A percentile compares a stretch with the other conserved stretches of the same genome.
Evolutionary conservation across 2,888 invertebrate genomes (phyloP).

Genomic region (Lepas anatifera): DNA sequence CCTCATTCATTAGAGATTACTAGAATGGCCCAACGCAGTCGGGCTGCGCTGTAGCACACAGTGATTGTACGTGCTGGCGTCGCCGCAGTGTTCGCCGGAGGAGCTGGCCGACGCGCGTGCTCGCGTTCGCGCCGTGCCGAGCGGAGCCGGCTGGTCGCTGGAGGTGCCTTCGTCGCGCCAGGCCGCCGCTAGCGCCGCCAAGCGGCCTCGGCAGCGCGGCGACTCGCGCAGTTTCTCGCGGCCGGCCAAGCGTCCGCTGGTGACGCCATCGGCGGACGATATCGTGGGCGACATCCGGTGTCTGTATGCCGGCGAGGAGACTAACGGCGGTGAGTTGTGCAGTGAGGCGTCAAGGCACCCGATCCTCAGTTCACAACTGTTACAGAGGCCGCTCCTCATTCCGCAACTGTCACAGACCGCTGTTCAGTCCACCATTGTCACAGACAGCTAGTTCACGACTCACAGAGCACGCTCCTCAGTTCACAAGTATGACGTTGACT

Average conservation of each 20-base stretch:
- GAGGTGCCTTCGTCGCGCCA: background rate
- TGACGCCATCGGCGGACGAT: background rate
- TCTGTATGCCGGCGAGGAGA: background rate
- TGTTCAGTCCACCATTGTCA: too few species aligned
- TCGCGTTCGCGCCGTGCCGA: background rate
- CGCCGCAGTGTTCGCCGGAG: background rate
- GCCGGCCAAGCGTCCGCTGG: slow-evolving; percentile 8
- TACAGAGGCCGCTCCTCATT: too few species aligned
- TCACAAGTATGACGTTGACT: background rate
- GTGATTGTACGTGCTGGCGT: too few species aligned
- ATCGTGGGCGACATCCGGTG: background rate
- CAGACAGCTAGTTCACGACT: too few species aligned
- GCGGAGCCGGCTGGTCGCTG: background rate
- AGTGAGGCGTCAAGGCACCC: too few species aligned
- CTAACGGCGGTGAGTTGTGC: too few species aligned
- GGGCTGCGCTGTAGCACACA: too few species aligned
- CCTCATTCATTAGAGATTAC: too few species aligned
- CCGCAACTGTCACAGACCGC: too few species aligned
- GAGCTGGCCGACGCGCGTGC: background rate
- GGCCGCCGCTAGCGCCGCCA: background rate
- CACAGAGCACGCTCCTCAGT: background rate
- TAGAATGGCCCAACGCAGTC: too few species aligned
- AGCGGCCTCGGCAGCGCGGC: background rate
- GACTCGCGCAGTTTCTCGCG: slow-evolving; percentile 6
- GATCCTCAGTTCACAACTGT: too few species aligned